phyloP scores from a whole-genome alignment of 2,113 vertebrate species.

The Leptosomus discolor region DNA sequence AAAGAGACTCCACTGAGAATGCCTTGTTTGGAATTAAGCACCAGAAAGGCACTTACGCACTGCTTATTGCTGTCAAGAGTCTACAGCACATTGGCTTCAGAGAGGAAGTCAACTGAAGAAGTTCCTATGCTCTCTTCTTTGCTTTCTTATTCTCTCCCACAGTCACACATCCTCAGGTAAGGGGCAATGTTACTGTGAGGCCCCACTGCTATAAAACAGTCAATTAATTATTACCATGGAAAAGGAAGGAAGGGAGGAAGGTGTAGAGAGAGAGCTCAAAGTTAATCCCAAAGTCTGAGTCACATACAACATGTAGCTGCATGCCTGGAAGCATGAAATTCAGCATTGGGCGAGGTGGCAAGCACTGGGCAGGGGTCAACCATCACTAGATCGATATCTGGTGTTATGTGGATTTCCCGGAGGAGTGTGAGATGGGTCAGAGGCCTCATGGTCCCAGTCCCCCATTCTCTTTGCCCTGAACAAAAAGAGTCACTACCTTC shows the following conservation, averaged over 20 bases:
- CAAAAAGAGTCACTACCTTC: too few relatives aligned
- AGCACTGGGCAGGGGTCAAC: too few relatives aligned
- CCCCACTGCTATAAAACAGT: neutral
- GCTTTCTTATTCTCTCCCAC: neutral
- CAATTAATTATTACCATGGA: neutral
- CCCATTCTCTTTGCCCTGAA: too few relatives aligned
- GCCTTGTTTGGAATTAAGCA: conserved; percentile 7
- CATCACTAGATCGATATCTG: too few relatives aligned
- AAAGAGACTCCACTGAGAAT: neutral
- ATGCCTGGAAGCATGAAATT: too few relatives aligned
- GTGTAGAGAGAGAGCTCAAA: too few relatives aligned
- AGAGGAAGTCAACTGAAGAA: neutral
- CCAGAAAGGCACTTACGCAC: neutral
- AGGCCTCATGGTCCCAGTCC: too few relatives aligned
- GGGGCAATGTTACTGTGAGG: neutral
- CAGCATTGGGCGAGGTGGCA: too few relatives aligned
- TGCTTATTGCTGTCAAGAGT: conserved; percentile 6
- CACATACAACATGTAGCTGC: too few relatives aligned
- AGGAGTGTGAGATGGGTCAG: too few relatives aligned
- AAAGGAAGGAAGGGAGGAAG: neutral
- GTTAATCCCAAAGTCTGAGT: too few relatives aligned
- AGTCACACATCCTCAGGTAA: neutral
- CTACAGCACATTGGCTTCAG: neutral
- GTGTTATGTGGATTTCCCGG: too few relatives aligned
- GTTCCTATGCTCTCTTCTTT: neutral